These are phyloP conservation scores for Mythimna loreyi DNA, from an alignment of 2,888 invertebrate genomes.

Conservation along the genomic window DNA sequence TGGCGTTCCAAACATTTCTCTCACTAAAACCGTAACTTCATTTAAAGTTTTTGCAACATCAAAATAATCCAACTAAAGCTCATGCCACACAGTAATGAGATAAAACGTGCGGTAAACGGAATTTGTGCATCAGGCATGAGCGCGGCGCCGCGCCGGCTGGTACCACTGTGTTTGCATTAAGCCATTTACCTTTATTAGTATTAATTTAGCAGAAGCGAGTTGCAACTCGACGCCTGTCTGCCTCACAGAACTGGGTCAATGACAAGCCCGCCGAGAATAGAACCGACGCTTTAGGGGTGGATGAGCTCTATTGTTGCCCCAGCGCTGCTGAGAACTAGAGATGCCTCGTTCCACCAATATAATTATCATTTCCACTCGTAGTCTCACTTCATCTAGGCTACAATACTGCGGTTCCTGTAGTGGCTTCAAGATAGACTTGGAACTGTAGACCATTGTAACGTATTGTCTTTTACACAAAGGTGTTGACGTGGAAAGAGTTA, in stretches of 20 bases:
- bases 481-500: conserved; percentile 33
- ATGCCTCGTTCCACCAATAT: conserved; percentile 45
- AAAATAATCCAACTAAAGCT: conserved; percentile 41
- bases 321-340: conserved; percentile 65
- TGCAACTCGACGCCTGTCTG: conserved; percentile 77
- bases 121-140: conserved; percentile 61
- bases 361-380: conserved; percentile 46
- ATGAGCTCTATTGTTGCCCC: conserved; percentile 81
- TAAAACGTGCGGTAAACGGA: conserved; percentile 59
- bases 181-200: conserved; percentile 84
- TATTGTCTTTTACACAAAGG: conserved; percentile 27
- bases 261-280: conserved; percentile 87
- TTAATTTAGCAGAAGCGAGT: conserved; percentile 81
- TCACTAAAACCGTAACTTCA: conserved; percentile 23
- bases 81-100: conserved; percentile 60
- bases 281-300: conserved; percentile 83
- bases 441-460: conserved; percentile 1
- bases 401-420: conserved; percentile 5
- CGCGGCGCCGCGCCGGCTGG: conserved; percentile 72
- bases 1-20: conserved; percentile 9
- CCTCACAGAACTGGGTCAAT: conserved; percentile 86
- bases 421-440: background rate
- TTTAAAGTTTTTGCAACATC: conserved; percentile 35
- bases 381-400: conserved; percentile 25
- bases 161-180: conserved; percentile 76